These are phyloP conservation scores for Sebastes nivosus DNA, from an alignment of 2,797 vertebrate species.

Conservation along the genomic window DNA sequence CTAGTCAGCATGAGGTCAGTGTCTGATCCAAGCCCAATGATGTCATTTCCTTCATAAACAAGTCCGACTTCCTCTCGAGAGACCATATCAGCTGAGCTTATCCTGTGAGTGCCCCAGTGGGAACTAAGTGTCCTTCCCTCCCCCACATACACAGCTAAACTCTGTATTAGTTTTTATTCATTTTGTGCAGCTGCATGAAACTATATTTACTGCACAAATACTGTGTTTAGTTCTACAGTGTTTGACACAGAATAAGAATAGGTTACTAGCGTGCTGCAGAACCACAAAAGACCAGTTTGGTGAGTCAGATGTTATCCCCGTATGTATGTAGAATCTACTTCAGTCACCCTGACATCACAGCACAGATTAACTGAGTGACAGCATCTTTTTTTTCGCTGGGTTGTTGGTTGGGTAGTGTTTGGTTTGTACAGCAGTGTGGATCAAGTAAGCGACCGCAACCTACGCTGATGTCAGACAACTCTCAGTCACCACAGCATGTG, in stretches of 20 bases:
- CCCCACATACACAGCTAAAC: not conserved
- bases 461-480: slow-evolving; percentile 29
- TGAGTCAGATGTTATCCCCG: slow-evolving; percentile 29
- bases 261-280: slow-evolving; percentile 2
- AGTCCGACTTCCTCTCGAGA: slow-evolving; percentile 68
- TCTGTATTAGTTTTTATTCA: slow-evolving; percentile 1
- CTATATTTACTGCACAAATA: not conserved
- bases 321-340: slow-evolving; percentile 20
- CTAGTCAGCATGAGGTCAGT: slow-evolving; percentile 76
- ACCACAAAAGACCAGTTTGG: slow-evolving; percentile 19
- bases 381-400: slow-evolving; percentile 17
- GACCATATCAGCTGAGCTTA: slow-evolving; percentile 66
- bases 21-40: slow-evolving; percentile 68
- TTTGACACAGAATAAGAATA: slow-evolving; percentile 15
- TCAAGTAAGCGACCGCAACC: slow-evolving; percentile 18
- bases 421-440: slow-evolving; percentile 33
- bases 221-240: slow-evolving; percentile 6
- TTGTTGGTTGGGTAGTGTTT: slow-evolving; percentile 22
- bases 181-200: slow-evolving; percentile 19
- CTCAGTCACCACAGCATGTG: slow-evolving; percentile 4
- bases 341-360: slow-evolving; percentile 24
- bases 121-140: slow-evolving; percentile 16
- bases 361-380: slow-evolving; percentile 33
- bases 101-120: slow-evolving; percentile 53
- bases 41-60: slow-evolving; percentile 82